A percentile compares a stretch with the other conserved stretches of the same genome.
Evolutionary conservation across 2,797 vertebrate genomes (phyloP).

Genomic region (Falco rusticolus): DNA sequence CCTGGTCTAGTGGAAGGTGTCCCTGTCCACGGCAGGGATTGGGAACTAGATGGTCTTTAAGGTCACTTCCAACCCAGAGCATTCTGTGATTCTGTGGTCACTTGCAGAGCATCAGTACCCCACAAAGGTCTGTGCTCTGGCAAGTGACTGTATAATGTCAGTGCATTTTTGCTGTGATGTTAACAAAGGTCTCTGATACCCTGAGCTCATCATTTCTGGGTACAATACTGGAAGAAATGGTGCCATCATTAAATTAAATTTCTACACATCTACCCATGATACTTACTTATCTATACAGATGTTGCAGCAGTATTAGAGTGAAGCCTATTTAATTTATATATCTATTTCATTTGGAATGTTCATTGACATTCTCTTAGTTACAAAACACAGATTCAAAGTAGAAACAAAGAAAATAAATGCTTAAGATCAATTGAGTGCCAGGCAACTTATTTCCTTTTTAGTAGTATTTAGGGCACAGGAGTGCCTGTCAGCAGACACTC

Average conservation of each 20-base stretch:
- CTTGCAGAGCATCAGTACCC: background rate
- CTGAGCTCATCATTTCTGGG: background rate
- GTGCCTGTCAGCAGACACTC: background rate
- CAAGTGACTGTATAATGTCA: fast-evolving
- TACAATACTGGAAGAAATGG: background rate
- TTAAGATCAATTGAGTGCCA: background rate
- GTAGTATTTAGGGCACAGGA: background rate
- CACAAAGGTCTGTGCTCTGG: background rate
- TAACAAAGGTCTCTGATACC: background rate
- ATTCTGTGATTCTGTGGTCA: background rate
- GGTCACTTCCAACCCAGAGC: background rate
- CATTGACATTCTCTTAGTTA: background rate
- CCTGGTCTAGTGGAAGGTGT: background rate
- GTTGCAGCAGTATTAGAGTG: background rate
- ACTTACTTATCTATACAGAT: background rate
- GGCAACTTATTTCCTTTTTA: background rate
- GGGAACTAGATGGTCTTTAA: background rate
- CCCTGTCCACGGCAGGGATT: background rate
- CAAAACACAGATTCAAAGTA: background rate
- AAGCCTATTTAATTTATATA: background rate
- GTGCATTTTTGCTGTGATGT: background rate
- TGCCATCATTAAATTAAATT: background rate
- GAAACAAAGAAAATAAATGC: background rate
- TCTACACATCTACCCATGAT: background rate
- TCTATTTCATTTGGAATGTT: background rate